Evolutionary conservation across 2,113 vertebrate genomes (phyloP).

Genomic region (Sinocyclocheilus rhinocerous): DNA sequence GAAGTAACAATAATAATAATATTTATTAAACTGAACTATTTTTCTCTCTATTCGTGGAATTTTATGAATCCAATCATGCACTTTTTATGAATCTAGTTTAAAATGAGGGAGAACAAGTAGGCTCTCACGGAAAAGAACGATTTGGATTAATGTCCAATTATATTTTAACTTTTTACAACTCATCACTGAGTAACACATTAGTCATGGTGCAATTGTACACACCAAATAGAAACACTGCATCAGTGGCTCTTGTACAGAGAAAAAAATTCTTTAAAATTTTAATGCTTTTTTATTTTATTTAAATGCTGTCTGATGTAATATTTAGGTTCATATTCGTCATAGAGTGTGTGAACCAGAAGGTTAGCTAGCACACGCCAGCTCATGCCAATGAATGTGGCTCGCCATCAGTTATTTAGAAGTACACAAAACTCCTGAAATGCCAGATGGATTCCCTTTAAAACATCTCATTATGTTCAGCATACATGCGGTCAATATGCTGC

Average conservation of each 20-base stretch:
- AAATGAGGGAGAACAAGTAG: background rate
- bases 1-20: background rate
- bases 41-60: background rate
- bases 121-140: too few species aligned
- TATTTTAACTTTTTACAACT: constrained; percentile 15
- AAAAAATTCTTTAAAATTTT: constrained; percentile 29
- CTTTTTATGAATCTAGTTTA: background rate
- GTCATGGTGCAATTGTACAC: constrained; percentile 2
- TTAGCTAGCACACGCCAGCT: background rate
- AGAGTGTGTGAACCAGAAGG: background rate
- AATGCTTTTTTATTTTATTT: too few species aligned
- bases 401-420: constrained; percentile 48
- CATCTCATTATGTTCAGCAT: constrained; percentile 36
- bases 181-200: background rate
- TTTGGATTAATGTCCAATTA: background rate
- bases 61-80: background rate
- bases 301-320: constrained; percentile 13
- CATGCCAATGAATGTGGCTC: constrained; percentile 26
- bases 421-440: constrained; percentile 35
- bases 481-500: background rate
- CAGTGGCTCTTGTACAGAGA: background rate
- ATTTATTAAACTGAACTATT: background rate
- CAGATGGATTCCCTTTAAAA: constrained; percentile 34
- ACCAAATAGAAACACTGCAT: constrained; percentile 16
- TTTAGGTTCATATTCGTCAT: constrained; percentile 14